These are phyloP conservation scores for Hyla sarda DNA, from an alignment of 2,113 vertebrate species.

Conservation along the genomic window DNA sequence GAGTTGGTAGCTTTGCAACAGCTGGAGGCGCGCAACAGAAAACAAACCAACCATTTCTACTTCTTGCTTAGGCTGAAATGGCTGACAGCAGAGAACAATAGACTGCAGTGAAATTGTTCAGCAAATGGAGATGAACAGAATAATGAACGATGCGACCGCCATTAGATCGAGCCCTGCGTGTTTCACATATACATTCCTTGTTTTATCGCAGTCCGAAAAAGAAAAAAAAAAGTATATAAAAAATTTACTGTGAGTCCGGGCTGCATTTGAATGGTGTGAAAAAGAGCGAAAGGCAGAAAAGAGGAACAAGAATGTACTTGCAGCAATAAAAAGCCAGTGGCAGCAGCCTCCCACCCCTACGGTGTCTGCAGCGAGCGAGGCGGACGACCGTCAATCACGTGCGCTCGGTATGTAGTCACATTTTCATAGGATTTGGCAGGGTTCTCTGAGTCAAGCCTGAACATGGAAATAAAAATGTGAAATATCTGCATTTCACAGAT, in stretches of 20 bases:
- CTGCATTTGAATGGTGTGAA: not conserved
- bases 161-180: not conserved
- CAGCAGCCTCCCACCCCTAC: slow-evolving; percentile 29
- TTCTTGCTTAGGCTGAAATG: not conserved
- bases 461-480: slow-evolving; percentile 42
- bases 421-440: not conserved
- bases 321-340: not conserved
- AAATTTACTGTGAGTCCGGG: no score
- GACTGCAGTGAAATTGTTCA: no score
- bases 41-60: no score
- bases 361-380: not conserved
- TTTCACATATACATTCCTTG: not conserved
- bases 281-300: not conserved
- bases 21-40: no score
- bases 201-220: not conserved
- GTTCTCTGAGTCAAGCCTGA: slow-evolving; percentile 36
- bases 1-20: no score
- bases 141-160: no score
- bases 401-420: slow-evolving; percentile 22
- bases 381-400: slow-evolving; percentile 32
- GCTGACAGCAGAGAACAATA: not conserved
- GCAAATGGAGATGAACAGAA: not conserved
- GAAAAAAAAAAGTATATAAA: not conserved
- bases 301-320: slow-evolving; percentile 42
- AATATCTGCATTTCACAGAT: slow-evolving; percentile 31